phyloP scores from a whole-genome alignment of 1,140 invertebrate genomes.

The Portunus trituberculatus region DNA sequence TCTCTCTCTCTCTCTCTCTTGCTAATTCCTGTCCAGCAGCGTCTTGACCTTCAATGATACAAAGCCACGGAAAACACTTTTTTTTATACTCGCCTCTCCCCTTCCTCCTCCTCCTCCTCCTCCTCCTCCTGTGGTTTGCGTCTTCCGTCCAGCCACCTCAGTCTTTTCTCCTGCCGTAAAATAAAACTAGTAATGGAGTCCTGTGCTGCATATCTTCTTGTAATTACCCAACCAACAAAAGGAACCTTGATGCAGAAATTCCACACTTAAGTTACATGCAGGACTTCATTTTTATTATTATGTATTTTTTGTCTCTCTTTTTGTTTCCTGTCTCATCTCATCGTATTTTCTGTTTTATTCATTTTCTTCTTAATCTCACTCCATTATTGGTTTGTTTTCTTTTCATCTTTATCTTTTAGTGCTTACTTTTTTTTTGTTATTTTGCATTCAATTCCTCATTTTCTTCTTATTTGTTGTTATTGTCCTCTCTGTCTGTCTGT shows the following conservation, averaged over 20 bases:
- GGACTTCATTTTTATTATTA: no score
- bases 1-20: no score
- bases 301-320: no score
- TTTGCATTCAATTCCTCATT: not conserved
- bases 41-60: not conserved
- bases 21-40: not conserved
- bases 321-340: not conserved
- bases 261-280: not conserved
- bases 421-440: not conserved
- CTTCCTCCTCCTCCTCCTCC: not conserved
- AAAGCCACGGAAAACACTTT: not conserved
- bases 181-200: not conserved
- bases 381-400: not conserved
- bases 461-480: not conserved
- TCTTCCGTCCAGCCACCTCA: not conserved
- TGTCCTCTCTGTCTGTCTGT: not conserved
- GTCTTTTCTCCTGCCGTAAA: not conserved
- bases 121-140: no score
- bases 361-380: not conserved
- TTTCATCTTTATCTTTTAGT: not conserved
- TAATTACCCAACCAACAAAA: not conserved
- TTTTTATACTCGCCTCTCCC: not conserved
- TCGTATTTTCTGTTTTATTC: not conserved
- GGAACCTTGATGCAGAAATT: not conserved
- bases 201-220: not conserved